Base-by-base conservation (phyloP, 2,888 invertebrate species). In the Coelinius sp. region DNA sequence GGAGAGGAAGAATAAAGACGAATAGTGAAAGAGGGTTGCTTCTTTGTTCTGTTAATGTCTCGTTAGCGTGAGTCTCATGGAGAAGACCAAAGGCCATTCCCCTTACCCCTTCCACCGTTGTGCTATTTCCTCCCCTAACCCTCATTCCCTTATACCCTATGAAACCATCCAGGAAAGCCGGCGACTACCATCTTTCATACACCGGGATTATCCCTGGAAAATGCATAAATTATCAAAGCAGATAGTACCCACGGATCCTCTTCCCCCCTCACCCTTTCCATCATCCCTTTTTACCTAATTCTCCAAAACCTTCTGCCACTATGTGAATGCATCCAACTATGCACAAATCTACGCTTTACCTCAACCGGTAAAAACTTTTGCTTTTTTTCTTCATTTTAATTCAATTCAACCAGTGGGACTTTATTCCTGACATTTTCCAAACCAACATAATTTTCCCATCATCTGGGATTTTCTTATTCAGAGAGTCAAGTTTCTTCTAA, bases 201-300 rank as follows among this genome's bases (percentile, higher is more conserved):
- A 75, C 78, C 78, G 79, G 79, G 81, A 82, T 82, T 82, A 82
- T 82, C 77, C 80, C 78, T 66, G 38, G 66, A 78, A 82, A 82
- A 82, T 83, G 80, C 81, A 82, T 82, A 83, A 82, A 82, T 82
- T 83, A 82, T 83, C 81, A 82, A 70, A 71, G 68, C 68, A 72
- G 68, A 72, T 72, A 72, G 64, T 56, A n/a, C 63, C 41, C 41
- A 41, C 71, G 68, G 70, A 66, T 31, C 17, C 46, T 41, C 46
- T 53, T 49, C 46, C 35, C n/a, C 56, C 14, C 38, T 14, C n/a
- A 25, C 44, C 53, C 41, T 10, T 44, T 6, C 10, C 41, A 35
- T 24, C 38, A 17, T 20, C 25, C 10, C 31, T 20, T 63, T 38
- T 38, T 41, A 24, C 22, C 63, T 24, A 24, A 63, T 38, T 63